Conservation (phyloP, 2,113 vertebrate genomes). For the Falcunculus frontatus region DNA sequence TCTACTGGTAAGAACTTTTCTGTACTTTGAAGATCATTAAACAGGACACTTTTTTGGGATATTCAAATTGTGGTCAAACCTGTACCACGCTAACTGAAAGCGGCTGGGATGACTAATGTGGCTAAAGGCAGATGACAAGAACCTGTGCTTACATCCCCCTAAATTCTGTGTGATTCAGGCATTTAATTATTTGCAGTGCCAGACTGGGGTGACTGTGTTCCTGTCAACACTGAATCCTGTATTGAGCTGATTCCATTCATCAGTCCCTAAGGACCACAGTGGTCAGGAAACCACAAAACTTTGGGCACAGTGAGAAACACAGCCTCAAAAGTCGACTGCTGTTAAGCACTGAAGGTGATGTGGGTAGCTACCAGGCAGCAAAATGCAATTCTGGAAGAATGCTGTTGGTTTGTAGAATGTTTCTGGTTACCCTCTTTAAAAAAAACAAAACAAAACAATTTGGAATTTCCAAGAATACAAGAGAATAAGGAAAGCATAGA, state of each 20-base stretch:
- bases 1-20: background rate
- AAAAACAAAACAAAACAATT: background rate
- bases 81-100: background rate
- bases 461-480: conserved; percentile 60
- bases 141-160: background rate
- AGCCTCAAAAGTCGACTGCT: conserved; percentile 21
- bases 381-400: conserved; percentile 17
- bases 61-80: background rate
- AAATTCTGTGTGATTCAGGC: background rate
- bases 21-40: background rate
- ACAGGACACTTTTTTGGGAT: background rate
- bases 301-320: background rate
- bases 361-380: background rate
- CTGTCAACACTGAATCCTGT: background rate
- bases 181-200: background rate
- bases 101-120: background rate
- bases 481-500: conserved; percentile 22
- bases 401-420: conserved; percentile 8
- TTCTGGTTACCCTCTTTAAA: background rate
- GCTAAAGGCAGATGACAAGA: background rate
- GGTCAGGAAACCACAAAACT: conserved; percentile 16
- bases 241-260: background rate
- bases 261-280: background rate
- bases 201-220: background rate
- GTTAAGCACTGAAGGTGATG: background rate